These are phyloP conservation scores for Podarcis cretensis DNA, from an alignment of 2,113 vertebrate genomes.

Conservation along the genomic window DNA sequence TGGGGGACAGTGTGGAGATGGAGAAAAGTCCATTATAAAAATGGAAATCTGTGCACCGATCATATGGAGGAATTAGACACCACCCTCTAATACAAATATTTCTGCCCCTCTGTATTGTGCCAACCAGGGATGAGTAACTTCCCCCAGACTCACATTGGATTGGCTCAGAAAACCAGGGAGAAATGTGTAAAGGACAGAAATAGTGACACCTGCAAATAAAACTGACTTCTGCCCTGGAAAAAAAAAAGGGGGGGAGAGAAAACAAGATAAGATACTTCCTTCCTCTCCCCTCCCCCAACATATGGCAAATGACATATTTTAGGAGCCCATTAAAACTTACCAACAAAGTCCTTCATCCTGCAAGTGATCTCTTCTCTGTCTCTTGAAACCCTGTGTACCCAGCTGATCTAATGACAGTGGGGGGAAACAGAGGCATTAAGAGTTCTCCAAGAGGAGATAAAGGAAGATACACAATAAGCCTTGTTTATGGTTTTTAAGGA, in stretches of 20 bases:
- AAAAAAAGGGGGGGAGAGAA: not conserved
- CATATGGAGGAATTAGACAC: too few relatives aligned
- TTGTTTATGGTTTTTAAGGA: not conserved
- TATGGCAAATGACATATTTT: not conserved
- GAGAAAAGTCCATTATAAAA: too few relatives aligned
- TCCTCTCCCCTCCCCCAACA: not conserved
- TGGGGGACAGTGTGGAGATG: too few relatives aligned
- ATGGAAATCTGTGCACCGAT: too few relatives aligned
- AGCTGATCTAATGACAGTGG: not conserved
- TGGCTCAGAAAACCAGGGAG: not conserved
- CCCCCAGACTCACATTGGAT: not conserved
- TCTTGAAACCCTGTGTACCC: not conserved
- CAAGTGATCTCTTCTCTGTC: not conserved
- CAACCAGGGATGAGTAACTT: not conserved
- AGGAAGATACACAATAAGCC: not conserved
- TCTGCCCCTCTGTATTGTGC: not conserved
- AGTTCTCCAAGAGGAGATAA: not conserved
- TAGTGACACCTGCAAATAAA: too few relatives aligned
- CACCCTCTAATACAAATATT: not conserved
- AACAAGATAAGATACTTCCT: not conserved
- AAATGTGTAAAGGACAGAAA: too few relatives aligned
- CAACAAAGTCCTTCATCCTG: not conserved
- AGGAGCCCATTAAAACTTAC: not conserved
- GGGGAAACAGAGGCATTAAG: not conserved
- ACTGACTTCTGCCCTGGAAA: too few relatives aligned